Evolutionary conservation across 2,888 invertebrate genomes (phyloP).

Genomic region (Catocala fraxini): DNA sequence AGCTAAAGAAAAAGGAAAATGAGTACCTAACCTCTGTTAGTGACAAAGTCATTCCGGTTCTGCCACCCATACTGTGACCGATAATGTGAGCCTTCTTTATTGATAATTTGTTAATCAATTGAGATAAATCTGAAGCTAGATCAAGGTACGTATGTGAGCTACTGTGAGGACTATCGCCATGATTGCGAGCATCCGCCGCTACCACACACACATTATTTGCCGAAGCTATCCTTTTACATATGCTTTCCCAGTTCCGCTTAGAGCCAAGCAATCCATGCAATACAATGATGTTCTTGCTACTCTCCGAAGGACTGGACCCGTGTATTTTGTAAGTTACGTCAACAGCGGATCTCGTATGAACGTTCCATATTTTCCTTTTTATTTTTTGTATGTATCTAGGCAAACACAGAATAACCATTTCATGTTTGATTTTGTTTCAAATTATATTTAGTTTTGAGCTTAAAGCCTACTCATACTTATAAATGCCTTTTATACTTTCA

Average conservation of each 20-base stretch:
- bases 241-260: conserved; percentile 95
- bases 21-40: conserved; percentile 84
- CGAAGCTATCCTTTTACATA: conserved; percentile 90
- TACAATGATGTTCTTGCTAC: conserved; percentile 78
- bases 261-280: conserved; percentile 96
- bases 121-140: conserved; percentile 30
- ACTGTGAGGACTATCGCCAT: conserved; percentile 95
- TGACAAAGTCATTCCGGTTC: conserved; percentile 93
- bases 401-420: conserved; percentile 51
- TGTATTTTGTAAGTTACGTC: conserved; percentile 27
- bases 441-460: too few species aligned
- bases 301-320: conserved; percentile 30
- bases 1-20: background rate
- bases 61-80: conserved; percentile 98
- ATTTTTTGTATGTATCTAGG: conserved; percentile 6
- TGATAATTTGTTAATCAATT: conserved; percentile 22
- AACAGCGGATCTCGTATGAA: conserved; percentile 13
- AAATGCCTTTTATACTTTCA: too few species aligned
- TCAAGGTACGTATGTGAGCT: conserved; percentile 37
- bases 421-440: background rate
- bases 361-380: conserved; percentile 10
- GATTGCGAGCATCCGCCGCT: conserved; percentile 95
- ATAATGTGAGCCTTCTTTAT: conserved; percentile 86
- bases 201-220: conserved; percentile 89
- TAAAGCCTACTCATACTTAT: too few species aligned